phyloP scores from a whole-genome alignment of 2,888 invertebrate genomes.

The Lepeophtheirus nordmannii region DNA sequence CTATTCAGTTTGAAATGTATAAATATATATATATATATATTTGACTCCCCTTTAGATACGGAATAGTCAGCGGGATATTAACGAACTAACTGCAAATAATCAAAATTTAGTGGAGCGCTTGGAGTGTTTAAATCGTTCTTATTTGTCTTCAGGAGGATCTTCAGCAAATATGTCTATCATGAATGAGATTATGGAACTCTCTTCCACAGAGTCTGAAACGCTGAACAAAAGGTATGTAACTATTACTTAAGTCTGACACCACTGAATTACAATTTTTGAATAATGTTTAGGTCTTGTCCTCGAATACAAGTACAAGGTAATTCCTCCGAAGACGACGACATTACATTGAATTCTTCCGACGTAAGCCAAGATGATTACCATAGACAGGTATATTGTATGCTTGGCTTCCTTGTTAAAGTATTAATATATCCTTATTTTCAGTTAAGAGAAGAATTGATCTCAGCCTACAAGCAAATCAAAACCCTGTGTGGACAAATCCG shows the following conservation, averaged over 20 bases:
- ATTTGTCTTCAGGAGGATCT: not conserved
- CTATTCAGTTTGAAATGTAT: not conserved
- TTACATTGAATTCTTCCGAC: not conserved
- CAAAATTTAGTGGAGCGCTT: slow-evolving; percentile 3
- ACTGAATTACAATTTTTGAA: not conserved
- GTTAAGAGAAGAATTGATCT: slow-evolving; percentile 21
- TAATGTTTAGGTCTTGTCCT: not conserved
- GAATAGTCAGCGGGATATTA: slow-evolving; percentile 1
- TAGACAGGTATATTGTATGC: not conserved
- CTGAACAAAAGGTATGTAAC: not conserved
- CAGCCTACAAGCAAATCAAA: slow-evolving; percentile 21
- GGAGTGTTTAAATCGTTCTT: not conserved
- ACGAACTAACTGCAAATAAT: slow-evolving; percentile 16
- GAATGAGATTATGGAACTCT: slow-evolving; percentile 4
- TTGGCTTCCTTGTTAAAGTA: not conserved
- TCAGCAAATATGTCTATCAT: slow-evolving; percentile 6
- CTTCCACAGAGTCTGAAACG: not conserved
- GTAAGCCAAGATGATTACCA: slow-evolving; percentile 4
- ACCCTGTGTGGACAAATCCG: slow-evolving; percentile 12
- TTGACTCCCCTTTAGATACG: not conserved
- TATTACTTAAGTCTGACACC: not conserved
- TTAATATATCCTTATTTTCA: not conserved
- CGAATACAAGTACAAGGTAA: not conserved
- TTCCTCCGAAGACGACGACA: not conserved
- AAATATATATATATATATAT: not conserved